Conservation (phyloP, 2,888 invertebrate genomes). For the Scrobipalpa costella region DNA sequence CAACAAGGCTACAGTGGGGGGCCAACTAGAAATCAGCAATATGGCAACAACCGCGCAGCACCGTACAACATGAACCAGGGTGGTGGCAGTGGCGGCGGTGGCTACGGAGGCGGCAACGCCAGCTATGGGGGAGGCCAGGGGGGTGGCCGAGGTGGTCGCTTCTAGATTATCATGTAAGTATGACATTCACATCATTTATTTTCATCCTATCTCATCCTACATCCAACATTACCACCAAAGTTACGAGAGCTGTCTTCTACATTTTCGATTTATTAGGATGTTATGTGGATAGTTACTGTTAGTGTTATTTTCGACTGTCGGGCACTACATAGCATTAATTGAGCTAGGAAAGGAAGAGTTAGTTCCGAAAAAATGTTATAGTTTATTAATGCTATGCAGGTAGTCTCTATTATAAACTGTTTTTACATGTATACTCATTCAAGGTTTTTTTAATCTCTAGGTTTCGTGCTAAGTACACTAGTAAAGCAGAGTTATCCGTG, state of each 20-base stretch:
- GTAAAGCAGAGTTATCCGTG: slow-evolving; percentile 77
- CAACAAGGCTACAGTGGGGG: slow-evolving; percentile 93
- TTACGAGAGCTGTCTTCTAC: slow-evolving; percentile 39
- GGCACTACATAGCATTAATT: slow-evolving; percentile 78
- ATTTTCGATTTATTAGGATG: slow-evolving; percentile 46
- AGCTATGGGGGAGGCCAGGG: slow-evolving; percentile 70
- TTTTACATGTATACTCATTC: slow-evolving; percentile 64
- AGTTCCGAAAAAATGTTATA: slow-evolving; percentile 44
- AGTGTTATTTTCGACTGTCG: slow-evolving; percentile 38
- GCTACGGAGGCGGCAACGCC: slow-evolving; percentile 66
- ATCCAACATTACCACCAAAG: slow-evolving; percentile 38
- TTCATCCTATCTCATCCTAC: slow-evolving; percentile 33
- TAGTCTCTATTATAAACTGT: slow-evolving; percentile 60
- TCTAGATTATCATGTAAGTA: slow-evolving; percentile 62
- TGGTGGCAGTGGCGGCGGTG: slow-evolving; percentile 69
- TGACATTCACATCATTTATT: slow-evolving; percentile 40
- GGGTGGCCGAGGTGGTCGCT: slow-evolving; percentile 67
- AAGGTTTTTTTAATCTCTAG: slow-evolving; percentile 81
- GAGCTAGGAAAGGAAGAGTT: slow-evolving; percentile 51
- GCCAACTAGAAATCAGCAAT: slow-evolving; percentile 89
- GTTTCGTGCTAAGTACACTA: slow-evolving; percentile 82
- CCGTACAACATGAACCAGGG: slow-evolving; percentile 87
- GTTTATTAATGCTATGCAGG: slow-evolving; percentile 77
- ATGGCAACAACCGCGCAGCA: slow-evolving; percentile 84
- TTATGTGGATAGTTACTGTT: slow-evolving; percentile 42